Base-by-base conservation (phyloP, 1,140 invertebrate genomes). In the Chironomus striatipennis region DNA sequence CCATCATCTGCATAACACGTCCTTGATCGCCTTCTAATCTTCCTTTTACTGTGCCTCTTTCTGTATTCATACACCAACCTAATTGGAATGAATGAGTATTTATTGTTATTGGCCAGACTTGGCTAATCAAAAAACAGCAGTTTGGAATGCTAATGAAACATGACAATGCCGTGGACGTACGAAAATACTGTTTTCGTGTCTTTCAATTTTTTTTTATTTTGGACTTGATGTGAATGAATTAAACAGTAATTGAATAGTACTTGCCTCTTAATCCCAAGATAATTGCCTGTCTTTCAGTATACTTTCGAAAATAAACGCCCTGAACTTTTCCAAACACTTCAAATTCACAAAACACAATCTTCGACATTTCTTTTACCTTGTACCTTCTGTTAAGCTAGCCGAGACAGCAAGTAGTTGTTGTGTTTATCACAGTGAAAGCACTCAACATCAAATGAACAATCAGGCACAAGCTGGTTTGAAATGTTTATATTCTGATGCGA, bases 31-130 rank as follows among this genome's bases (percentile, higher is more conserved):
- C 90, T 82, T 91, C 87, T 17, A 90, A 76, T 75, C 84, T 81
- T 2, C 90, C 90, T 64, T 85, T 79, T 0, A 91, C 89, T 8
- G 89, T 90, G 0, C 86, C 86, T 75, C 82, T 78, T 7, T 83
- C 77, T 4, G 89, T 90, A 78, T 91, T 91, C 84, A 85, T 87
- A 73, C 88, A 87, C 87, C 88, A 91, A 72, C 90, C 47, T 57
- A 15, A 57, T 57, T 57, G 12, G 15, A 57, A 57, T n/a, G 47
- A 57, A 57, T 15, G 12, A 57, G 8, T 1, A n/a, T 57, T 57
- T 57, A 57, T 57, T 57, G 47, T 57, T 57, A 57, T 47, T n/a
- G 47, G 47, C 5, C 47, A 57, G 47, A 5, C 4, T 5, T 57
- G 47, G 47, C 12, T 12, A n/a, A 57, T 12, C 12, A 57, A n/a